Evolutionary conservation across 1,140 invertebrate species (phyloP).

Genomic region (Saccostrea glomerata): DNA sequence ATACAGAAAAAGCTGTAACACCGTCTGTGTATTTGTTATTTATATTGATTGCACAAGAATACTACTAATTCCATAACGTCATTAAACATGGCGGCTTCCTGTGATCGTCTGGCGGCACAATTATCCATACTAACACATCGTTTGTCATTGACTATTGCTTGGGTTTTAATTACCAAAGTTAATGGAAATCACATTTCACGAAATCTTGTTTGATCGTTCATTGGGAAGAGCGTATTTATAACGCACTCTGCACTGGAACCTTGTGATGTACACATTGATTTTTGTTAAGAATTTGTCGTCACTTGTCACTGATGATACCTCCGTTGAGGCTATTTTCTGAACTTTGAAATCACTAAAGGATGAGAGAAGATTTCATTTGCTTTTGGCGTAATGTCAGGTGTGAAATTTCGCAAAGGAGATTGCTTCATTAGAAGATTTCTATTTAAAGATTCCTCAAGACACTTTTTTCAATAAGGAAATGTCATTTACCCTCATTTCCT

Average conservation of each 20-base stretch:
- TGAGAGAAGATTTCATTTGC: background rate
- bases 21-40: background rate
- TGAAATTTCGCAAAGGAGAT: background rate
- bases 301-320: background rate
- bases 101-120: background rate
- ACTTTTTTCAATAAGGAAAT: no score
- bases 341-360: background rate
- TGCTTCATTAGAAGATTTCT: background rate
- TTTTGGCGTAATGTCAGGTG: background rate
- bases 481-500: no score
- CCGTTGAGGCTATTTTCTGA: background rate
- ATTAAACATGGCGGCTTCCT: background rate
- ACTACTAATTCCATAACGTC: background rate
- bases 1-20: no score
- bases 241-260: background rate
- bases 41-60: background rate
- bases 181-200: background rate
- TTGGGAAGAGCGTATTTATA: background rate
- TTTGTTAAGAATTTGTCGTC: background rate
- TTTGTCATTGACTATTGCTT: background rate
- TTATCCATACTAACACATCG: background rate
- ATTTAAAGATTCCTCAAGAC: no score
- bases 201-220: conserved; percentile 1
- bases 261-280: background rate
- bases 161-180: conserved; percentile 12